Conservation (phyloP, 2,797 vertebrate species). For the Botia almorhae region DNA sequence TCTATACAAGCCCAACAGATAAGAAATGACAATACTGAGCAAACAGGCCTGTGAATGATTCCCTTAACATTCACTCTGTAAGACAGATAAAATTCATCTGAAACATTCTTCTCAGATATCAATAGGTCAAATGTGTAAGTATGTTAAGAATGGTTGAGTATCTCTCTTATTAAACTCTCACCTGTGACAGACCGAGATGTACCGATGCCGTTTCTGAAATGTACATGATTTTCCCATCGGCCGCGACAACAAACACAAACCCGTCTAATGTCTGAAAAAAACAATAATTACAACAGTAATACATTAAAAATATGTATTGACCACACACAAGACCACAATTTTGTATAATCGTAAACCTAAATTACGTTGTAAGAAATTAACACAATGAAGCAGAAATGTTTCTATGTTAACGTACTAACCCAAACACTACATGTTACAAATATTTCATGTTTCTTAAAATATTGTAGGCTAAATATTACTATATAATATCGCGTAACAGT, state of each 20-base stretch:
- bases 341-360: background rate
- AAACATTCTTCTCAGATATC: background rate
- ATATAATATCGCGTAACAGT: too few relatives aligned
- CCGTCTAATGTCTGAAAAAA: slow-evolving; percentile 90
- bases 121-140: background rate
- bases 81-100: background rate
- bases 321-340: background rate
- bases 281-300: slow-evolving; percentile 22
- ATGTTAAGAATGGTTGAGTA: background rate
- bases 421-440: too few relatives aligned
- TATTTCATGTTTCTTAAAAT: too few relatives aligned
- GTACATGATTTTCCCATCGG: slow-evolving; percentile 97
- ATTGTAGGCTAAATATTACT: too few relatives aligned
- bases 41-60: background rate
- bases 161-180: slow-evolving; percentile 65
- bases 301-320: background rate
- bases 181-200: slow-evolving; percentile 94
- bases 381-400: too few relatives aligned
- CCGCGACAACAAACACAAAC: slow-evolving; percentile 93
- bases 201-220: slow-evolving; percentile 96
- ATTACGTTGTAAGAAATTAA: too few relatives aligned
- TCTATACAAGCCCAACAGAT: too few relatives aligned
- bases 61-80: background rate
- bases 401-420: too few relatives aligned
- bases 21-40: background rate